Percentiles rank a stretch among this genome's conserved stretches.
phyloP scores from a whole-genome alignment of 1,140 invertebrate species.

The Hyles euphorbiae region DNA sequence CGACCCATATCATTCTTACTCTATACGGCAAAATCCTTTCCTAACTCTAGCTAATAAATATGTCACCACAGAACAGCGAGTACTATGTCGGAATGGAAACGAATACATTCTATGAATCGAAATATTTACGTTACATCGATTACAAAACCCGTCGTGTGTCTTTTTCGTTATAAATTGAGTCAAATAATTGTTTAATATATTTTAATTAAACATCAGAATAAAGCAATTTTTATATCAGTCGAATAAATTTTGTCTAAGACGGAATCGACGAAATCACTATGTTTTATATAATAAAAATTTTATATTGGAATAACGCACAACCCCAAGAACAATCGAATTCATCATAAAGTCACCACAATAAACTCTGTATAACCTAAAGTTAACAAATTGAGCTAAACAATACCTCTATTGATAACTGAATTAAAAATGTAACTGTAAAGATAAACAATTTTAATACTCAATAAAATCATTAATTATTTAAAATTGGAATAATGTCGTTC shows the following conservation, averaged over 20 bases:
- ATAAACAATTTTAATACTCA: constrained; percentile 11
- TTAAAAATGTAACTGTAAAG: no score
- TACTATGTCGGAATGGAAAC: constrained; percentile 27
- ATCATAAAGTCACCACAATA: constrained; percentile 32
- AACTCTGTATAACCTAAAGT: constrained; percentile 48
- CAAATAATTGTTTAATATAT: constrained; percentile 3
- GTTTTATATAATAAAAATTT: constrained; percentile 31
- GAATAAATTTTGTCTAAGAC: constrained; percentile 50
- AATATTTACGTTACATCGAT: neutral
- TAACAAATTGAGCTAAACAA: constrained; percentile 57
- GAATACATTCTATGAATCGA: constrained; percentile 10
- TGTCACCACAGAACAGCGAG: constrained; percentile 48
- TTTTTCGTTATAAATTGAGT: constrained; percentile 1
- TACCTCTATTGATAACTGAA: neutral
- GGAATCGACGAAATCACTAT: constrained; percentile 46
- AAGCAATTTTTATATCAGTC: constrained; percentile 28
- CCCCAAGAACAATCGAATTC: constrained; percentile 40
- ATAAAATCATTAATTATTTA: constrained; percentile 7
- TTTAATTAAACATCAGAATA: constrained; percentile 7
- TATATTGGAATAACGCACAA: constrained; percentile 60
- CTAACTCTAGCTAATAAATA: constrained; percentile 29
- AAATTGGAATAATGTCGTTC: constrained; percentile 24
- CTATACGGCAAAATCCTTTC: constrained; percentile 18
- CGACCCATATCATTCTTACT: constrained; percentile 17
- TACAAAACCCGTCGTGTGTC: no score